phyloP scores from a whole-genome alignment of 2,888 invertebrate genomes.

The Spisula subtruncata region DNA sequence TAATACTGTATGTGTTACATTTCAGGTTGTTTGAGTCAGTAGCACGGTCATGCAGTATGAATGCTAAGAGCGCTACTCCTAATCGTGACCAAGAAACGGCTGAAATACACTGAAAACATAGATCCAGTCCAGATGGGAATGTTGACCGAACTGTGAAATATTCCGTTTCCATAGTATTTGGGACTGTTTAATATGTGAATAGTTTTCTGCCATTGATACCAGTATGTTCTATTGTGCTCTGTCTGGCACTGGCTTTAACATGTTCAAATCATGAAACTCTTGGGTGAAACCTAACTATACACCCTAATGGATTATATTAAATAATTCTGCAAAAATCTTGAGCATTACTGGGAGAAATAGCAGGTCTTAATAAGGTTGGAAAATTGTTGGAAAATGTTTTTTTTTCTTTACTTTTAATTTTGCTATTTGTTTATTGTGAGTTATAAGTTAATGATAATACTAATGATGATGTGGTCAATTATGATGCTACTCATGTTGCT shows the following conservation, averaged over 20 bases:
- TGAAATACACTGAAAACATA: slow-evolving; percentile 67
- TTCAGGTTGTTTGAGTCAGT: slow-evolving; percentile 97
- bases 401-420: neutral
- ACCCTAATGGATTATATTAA: neutral
- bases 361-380: neutral
- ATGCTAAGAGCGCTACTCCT: slow-evolving; percentile 75
- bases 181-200: neutral
- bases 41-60: slow-evolving; percentile 96
- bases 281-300: no score
- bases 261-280: no score
- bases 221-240: no score
- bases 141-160: no score
- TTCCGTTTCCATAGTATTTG: no score
- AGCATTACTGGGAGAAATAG: neutral
- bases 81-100: slow-evolving; percentile 73
- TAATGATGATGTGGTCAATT: neutral
- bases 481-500: no score
- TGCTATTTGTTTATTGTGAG: neutral
- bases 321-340: neutral
- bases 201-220: no score
- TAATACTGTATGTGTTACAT: slow-evolving; percentile 5
- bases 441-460: slow-evolving; percentile 8
- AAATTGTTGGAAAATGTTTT: no score
- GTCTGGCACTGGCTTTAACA: no score
- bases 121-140: no score